These are phyloP conservation scores for Patiria miniata DNA, from an alignment of 35 echinoderm and acorn worm genomes.

Conservation along the genomic window DNA sequence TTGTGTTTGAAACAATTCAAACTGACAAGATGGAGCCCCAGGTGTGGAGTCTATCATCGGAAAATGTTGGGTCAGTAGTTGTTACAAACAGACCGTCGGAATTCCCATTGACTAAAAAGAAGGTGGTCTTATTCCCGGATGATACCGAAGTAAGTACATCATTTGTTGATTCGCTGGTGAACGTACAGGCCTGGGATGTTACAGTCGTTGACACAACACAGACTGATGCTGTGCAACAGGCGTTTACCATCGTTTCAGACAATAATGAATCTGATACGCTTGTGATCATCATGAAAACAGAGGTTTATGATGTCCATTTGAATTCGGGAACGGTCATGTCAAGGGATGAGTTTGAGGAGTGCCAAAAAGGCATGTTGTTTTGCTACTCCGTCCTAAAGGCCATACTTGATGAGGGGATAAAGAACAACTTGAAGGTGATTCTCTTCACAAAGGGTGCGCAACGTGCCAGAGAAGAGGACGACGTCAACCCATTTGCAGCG, in stretches of 20 bases:
- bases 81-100: neutral
- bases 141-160: constrained; percentile 1
- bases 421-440: neutral
- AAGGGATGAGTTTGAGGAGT: neutral
- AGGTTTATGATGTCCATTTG: neutral
- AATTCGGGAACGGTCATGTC: neutral
- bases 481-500: constrained; percentile 37
- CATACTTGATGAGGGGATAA: neutral
- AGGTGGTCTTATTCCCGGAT: constrained; percentile 32
- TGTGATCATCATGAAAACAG: constrained; percentile 2
- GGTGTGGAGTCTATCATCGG: constrained; percentile 30
- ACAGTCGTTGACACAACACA: neutral
- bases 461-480: neutral
- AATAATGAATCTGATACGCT: constrained; percentile 6
- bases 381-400: neutral
- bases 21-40: constrained; percentile 11
- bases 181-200: neutral
- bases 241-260: neutral
- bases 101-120: neutral
- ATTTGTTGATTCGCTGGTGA: neutral
- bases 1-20: constrained; percentile 43
- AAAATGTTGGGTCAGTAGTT: neutral
- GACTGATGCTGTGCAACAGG: neutral
- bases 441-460: constrained; percentile 20
- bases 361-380: neutral